Percentiles rank a stretch among this genome's conserved stretches.
Conservation (phyloP, 92 coral and sea anemone genomes). For the Blastomussa wellsi region DNA sequence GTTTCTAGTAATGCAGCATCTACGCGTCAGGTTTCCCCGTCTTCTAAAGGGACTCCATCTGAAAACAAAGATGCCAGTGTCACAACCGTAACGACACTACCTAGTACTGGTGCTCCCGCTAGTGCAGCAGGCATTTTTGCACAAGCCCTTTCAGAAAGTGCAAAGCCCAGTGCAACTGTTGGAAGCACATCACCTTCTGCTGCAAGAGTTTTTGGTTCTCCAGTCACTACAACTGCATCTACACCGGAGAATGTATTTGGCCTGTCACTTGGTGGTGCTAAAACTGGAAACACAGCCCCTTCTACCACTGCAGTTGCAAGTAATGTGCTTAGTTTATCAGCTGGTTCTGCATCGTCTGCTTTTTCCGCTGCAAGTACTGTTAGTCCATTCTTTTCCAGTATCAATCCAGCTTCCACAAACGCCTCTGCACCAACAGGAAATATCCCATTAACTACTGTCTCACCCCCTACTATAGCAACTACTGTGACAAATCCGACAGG, state of each 20-base stretch:
- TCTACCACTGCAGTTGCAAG: neutral
- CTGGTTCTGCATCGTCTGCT: slow-evolving; percentile 21
- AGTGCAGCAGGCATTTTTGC: slow-evolving; percentile 31
- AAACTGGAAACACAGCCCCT: neutral
- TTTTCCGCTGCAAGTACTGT: slow-evolving; percentile 32
- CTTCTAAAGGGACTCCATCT: slow-evolving; percentile 18
- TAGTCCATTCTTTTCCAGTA: slow-evolving; percentile 29
- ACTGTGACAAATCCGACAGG: neutral
- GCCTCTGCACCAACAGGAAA: slow-evolving; percentile 12
- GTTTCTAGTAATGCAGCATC: slow-evolving; percentile 11
- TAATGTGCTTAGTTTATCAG: slow-evolving; percentile 3
- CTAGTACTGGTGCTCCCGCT: neutral
- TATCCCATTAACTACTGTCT: neutral
- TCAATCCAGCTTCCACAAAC: slow-evolving; percentile 14
- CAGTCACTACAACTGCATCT: slow-evolving; percentile 1
- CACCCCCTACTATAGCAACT: neutral
- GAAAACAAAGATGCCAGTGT: slow-evolving; percentile 17
- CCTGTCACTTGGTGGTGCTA: neutral
- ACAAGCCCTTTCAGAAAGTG: slow-evolving; percentile 17
- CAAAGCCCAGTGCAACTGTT: neutral
- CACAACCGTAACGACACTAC: neutral
- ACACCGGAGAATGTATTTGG: neutral
- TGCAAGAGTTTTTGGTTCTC: slow-evolving; percentile 1
- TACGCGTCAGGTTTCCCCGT: neutral
- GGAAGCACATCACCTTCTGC: neutral